Evolutionary conservation across 2,797 vertebrate species (phyloP).

Genomic region (Alauda arvensis): DNA sequence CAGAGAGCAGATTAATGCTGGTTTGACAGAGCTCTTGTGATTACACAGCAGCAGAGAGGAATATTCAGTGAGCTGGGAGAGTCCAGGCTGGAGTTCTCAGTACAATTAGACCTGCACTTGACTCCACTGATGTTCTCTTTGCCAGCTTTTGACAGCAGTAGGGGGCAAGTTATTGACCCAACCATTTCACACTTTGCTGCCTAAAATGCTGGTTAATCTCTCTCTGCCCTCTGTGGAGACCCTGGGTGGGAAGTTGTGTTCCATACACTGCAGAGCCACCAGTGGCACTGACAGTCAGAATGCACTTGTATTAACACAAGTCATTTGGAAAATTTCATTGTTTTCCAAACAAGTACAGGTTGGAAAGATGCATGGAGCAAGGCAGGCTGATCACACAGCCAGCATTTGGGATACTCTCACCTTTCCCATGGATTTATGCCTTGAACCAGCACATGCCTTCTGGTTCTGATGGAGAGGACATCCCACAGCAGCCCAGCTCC

Average conservation of each 20-base stretch:
- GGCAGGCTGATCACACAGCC: background rate
- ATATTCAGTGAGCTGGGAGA: background rate
- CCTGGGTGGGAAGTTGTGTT: background rate
- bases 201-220: slow-evolving; percentile 28
- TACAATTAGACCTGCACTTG: background rate
- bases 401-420: background rate
- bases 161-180: slow-evolving; percentile 20
- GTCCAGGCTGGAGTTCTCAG: background rate
- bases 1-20: background rate
- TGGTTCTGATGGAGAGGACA: background rate
- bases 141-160: background rate
- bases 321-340: background rate
- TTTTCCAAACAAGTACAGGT: background rate
- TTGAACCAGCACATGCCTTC: background rate
- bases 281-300: background rate
- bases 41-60: background rate
- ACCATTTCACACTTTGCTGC: slow-evolving; percentile 41
- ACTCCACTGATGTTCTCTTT: background rate
- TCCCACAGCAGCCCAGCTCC: background rate
- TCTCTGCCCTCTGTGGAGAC: background rate
- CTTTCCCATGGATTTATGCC: background rate
- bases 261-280: background rate
- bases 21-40: background rate
- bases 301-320: background rate
- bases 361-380: background rate